Percentiles rank a stretch among this genome's conserved stretches.
Evolutionary conservation across 2,113 vertebrate species (phyloP).

Genomic region (Xerus inauris): DNA sequence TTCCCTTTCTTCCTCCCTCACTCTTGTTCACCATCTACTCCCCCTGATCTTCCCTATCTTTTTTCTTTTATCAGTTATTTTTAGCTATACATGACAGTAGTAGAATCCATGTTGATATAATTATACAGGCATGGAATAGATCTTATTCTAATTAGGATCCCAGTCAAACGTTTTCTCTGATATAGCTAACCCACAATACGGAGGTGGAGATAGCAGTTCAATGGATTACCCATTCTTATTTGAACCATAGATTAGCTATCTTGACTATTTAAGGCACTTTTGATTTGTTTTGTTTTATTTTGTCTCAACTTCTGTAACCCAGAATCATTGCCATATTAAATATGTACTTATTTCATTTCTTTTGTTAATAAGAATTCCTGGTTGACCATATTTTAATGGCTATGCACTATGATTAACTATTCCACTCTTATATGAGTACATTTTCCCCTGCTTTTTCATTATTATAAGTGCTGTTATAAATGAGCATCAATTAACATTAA

Average conservation of each 20-base stretch:
- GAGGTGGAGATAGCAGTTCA: no score
- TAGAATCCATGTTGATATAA: no score
- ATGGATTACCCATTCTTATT: not conserved
- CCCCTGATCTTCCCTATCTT: no score
- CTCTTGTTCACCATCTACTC: no score
- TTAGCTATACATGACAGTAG: no score
- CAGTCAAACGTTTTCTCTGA: no score
- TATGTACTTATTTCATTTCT: not conserved
- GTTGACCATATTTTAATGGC: not conserved
- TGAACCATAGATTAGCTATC: not conserved
- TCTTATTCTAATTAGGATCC: no score
- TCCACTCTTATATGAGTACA: not conserved
- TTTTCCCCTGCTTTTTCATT: not conserved
- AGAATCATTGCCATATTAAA: not conserved
- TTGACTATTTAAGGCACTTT: not conserved
- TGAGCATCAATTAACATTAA: not conserved
- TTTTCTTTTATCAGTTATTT: no score
- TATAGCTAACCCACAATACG: no score
- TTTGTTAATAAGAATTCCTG: not conserved
- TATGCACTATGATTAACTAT: not conserved
- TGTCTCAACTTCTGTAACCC: not conserved
- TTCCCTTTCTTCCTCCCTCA: no score
- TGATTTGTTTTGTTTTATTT: not conserved
- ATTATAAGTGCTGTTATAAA: not conserved
- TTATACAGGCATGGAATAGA: no score